Conservation (phyloP, 2,888 invertebrate genomes). For the Rhagonycha lutea region DNA sequence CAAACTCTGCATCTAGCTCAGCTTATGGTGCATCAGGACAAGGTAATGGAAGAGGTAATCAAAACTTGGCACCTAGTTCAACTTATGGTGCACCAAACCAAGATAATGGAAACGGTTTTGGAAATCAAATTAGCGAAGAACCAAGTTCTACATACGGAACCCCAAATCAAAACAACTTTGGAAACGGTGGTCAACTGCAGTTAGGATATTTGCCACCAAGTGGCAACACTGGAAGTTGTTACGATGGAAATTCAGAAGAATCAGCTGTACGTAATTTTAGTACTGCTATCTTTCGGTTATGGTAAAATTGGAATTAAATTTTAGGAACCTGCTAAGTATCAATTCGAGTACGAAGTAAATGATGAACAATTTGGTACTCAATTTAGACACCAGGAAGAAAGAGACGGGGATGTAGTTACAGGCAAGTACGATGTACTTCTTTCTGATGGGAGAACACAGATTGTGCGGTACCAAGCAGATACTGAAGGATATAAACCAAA, state of each 20-base stretch:
- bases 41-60: constrained; percentile 45
- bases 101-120: constrained; percentile 30
- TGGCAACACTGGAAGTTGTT: constrained; percentile 39
- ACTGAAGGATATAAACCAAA: constrained; percentile 80
- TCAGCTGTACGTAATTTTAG: constrained; percentile 3
- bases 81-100: constrained; percentile 40
- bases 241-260: constrained; percentile 55
- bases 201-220: constrained; percentile 54
- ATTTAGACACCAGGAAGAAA: constrained; percentile 82
- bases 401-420: constrained; percentile 80
- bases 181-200: constrained; percentile 31
- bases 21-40: constrained; percentile 37
- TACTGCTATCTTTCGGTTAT: no score
- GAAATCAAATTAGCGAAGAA: no score
- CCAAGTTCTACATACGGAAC: no score
- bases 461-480: constrained; percentile 84
- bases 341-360: constrained; percentile 84
- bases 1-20: constrained; percentile 34
- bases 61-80: constrained; percentile 34
- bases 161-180: no score
- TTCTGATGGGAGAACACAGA: constrained; percentile 85
- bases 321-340: constrained; percentile 84
- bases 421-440: constrained; percentile 86
- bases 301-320: constrained; percentile 26
- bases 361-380: constrained; percentile 78